Evolutionary conservation across 2,888 invertebrate genomes (phyloP).

Genomic region (Chromoteleia sp.): DNA sequence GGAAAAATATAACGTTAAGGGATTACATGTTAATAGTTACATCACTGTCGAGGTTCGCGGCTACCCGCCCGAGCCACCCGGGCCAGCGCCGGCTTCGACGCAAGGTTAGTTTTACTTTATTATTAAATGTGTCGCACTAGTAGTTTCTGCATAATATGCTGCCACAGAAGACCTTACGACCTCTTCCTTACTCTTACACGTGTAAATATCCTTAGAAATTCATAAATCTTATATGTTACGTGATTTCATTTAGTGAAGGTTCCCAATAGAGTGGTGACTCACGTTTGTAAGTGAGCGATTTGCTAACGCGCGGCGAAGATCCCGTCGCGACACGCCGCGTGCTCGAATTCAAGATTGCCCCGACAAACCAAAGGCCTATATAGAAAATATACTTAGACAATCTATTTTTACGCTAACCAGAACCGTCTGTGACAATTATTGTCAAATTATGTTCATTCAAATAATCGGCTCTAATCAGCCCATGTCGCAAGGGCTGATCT

Average conservation of each 20-base stretch:
- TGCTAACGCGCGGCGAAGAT: conserved; percentile 18
- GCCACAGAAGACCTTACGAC: conserved; percentile 79
- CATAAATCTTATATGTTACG: conserved; percentile 81
- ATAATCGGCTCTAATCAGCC: conserved; percentile 12
- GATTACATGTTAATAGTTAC: conserved; percentile 84
- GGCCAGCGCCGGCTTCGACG: conserved; percentile 76
- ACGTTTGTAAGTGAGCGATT: conserved; percentile 53
- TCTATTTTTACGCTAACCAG: conserved; percentile 14
- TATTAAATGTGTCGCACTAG: conserved; percentile 80
- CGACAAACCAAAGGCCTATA: conserved; percentile 16
- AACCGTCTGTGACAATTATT: conserved; percentile 54
- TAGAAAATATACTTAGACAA: conserved; percentile 52
- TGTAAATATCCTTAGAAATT: conserved; percentile 82
- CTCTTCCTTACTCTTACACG: conserved; percentile 76
- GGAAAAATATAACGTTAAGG: conserved; percentile 83
- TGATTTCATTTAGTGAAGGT: conserved; percentile 74
- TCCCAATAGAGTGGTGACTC: conserved; percentile 72
- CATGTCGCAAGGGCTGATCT: conserved; percentile 21
- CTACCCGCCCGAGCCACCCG: conserved; percentile 68
- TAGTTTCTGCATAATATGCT: conserved; percentile 81
- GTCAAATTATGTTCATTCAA: conserved; percentile 47
- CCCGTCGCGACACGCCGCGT: conserved; percentile 23
- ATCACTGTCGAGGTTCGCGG: conserved; percentile 80
- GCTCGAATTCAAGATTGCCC: conserved; percentile 29
- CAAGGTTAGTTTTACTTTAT: conserved; percentile 78